These are phyloP conservation scores for Epirrita christyi DNA, from an alignment of 2,888 invertebrate species.

Conservation along the genomic window DNA sequence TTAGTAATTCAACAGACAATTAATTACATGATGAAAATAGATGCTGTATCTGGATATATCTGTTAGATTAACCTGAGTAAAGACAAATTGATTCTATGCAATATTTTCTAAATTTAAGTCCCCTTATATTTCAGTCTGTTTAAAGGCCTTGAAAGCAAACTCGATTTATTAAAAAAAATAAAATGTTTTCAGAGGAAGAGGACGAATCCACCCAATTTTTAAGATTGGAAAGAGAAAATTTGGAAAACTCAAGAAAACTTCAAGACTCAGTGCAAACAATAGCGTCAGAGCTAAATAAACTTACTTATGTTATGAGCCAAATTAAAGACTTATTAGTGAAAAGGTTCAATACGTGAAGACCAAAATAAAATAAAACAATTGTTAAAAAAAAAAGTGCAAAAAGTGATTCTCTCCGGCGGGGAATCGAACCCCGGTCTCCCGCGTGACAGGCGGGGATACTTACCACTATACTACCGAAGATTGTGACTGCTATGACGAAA, in stretches of 20 bases:
- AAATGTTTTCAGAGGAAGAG: constrained; percentile 48
- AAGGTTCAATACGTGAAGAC: constrained; percentile 27
- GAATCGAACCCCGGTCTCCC: constrained; percentile 86
- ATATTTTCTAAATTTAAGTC: no score
- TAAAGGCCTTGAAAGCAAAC: no score
- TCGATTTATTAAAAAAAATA: not conserved
- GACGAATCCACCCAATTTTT: constrained; percentile 54
- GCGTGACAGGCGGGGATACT: constrained; percentile 86
- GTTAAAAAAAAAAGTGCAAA: constrained; percentile 19
- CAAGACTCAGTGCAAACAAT: constrained; percentile 52
- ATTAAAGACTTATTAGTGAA: constrained; percentile 59
- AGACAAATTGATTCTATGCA: no score
- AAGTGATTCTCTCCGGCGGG: constrained; percentile 76
- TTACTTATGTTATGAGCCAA: constrained; percentile 55
- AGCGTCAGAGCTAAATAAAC: constrained; percentile 52
- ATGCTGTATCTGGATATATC: no score
- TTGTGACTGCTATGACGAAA: not conserved
- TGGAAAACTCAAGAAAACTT: constrained; percentile 50
- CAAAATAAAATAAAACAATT: not conserved
- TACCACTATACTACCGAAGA: constrained; percentile 85
- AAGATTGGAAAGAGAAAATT: constrained; percentile 54
- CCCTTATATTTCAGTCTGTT: no score
- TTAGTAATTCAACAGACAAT: no score
- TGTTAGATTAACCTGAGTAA: no score
- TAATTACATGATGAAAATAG: no score